phyloP scores from a whole-genome alignment of 2,888 invertebrate genomes.

The Gibbula magus region DNA sequence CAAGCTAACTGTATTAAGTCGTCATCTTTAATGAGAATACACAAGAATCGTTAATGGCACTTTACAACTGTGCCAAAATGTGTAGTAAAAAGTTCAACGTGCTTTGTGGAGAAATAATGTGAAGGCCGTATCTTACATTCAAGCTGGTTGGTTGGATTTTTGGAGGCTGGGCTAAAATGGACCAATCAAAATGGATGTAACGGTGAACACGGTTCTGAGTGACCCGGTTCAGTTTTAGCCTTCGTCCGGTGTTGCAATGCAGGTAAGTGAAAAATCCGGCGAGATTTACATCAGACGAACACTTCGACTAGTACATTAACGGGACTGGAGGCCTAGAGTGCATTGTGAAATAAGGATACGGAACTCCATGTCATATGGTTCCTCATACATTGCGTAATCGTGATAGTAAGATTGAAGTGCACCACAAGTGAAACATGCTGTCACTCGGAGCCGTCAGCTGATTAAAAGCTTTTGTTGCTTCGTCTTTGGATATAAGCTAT shows the following conservation, averaged over 20 bases:
- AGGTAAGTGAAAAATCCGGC: slow-evolving; percentile 1
- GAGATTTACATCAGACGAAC: slow-evolving; percentile 9
- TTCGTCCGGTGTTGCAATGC: slow-evolving; percentile 7
- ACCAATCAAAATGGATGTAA: not conserved
- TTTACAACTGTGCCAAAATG: slow-evolving; percentile 7
- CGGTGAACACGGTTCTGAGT: not conserved
- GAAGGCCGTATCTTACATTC: not conserved
- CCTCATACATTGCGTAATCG: not conserved
- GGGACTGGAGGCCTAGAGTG: not conserved
- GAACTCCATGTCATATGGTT: not conserved
- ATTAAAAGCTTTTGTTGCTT: not conserved
- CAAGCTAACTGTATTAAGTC: not conserved
- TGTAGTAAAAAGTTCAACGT: slow-evolving; percentile 13
- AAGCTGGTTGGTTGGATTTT: not conserved
- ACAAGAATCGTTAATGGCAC: not conserved
- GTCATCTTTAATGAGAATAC: not conserved
- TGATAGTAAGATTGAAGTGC: not conserved
- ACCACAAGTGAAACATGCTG: not conserved
- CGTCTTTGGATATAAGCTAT: not conserved
- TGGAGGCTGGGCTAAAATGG: not conserved
- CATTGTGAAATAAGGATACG: not conserved
- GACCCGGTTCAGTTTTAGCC: slow-evolving; percentile 15
- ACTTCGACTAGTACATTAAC: not conserved
- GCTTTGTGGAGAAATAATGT: not conserved
- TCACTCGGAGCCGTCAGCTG: not conserved